Evolutionary conservation across 2,888 invertebrate species (phyloP).

Genomic region (Chrysomela aeneicollis): DNA sequence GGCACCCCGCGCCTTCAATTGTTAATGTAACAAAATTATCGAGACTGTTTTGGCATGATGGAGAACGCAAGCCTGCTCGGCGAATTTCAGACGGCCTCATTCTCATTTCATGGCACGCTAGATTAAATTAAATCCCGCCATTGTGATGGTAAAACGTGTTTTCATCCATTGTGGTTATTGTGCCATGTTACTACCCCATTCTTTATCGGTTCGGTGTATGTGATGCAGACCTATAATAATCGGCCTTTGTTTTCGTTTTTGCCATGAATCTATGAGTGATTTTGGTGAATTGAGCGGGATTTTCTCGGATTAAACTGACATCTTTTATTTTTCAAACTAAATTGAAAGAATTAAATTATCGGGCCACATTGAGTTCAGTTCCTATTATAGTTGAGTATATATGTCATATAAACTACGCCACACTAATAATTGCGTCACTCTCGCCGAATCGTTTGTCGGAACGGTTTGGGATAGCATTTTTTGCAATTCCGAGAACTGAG

Average conservation of each 20-base stretch:
- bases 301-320: too few relatives aligned
- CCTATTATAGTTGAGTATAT: too few relatives aligned
- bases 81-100: slow-evolving; percentile 47
- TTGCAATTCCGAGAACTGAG: too few relatives aligned
- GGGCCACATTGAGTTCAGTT: too few relatives aligned
- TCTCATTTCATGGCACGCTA: slow-evolving; percentile 50
- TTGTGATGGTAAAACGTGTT: slow-evolving; percentile 60
- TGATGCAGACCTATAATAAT: slow-evolving; percentile 51
- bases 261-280: slow-evolving; percentile 11
- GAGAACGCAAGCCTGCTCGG: slow-evolving; percentile 42
- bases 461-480: too few relatives aligned
- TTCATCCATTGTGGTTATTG: slow-evolving; percentile 58
- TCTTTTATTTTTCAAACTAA: too few relatives aligned
- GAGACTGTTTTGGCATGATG: slow-evolving; percentile 47
- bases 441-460: too few relatives aligned
- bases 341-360: too few relatives aligned
- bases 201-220: slow-evolving; percentile 57
- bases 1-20: slow-evolving; percentile 39
- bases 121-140: slow-evolving; percentile 60
- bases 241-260: slow-evolving; percentile 52
- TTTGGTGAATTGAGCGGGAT: not conserved
- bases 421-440: too few relatives aligned
- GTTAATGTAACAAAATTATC: slow-evolving; percentile 56
- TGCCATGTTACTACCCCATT: slow-evolving; percentile 55
- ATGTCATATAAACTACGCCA: too few relatives aligned